Evolutionary conservation across 2,797 vertebrate species (phyloP).

Genomic region (Enteromius anoplus): DNA sequence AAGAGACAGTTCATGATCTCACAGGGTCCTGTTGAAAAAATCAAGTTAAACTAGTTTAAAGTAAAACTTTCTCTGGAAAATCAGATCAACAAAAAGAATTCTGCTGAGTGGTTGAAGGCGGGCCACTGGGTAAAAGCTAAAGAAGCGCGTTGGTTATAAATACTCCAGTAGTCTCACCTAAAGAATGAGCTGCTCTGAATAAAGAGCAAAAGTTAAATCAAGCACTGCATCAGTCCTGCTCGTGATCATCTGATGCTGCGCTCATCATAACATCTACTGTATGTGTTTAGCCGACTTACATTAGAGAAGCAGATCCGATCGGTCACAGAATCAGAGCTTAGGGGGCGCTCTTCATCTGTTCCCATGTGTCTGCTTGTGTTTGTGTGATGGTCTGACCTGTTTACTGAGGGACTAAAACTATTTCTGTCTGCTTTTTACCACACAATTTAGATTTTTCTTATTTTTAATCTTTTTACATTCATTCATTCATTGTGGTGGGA

Average conservation of each 20-base stretch:
- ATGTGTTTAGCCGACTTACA: neutral
- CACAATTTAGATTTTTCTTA: no score
- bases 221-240: neutral
- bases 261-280: neutral
- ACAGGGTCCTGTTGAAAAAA: neutral
- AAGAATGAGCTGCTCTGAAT: neutral
- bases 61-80: neutral
- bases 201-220: neutral
- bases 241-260: neutral
- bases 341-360: neutral
- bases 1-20: neutral
- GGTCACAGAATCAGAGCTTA: neutral
- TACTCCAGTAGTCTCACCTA: neutral
- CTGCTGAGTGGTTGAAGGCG: neutral
- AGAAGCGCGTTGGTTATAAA: neutral
- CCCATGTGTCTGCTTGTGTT: neutral
- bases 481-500: no score
- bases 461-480: no score
- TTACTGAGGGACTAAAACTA: neutral
- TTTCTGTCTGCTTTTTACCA: neutral
- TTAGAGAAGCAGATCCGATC: neutral
- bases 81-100: neutral
- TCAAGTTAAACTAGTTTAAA: neutral
- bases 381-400: neutral
- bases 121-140: neutral